Percentiles rank a stretch among this genome's conserved stretches.
Evolutionary conservation across 2,113 vertebrate genomes (phyloP).

Genomic region (Synchiropus splendidus): DNA sequence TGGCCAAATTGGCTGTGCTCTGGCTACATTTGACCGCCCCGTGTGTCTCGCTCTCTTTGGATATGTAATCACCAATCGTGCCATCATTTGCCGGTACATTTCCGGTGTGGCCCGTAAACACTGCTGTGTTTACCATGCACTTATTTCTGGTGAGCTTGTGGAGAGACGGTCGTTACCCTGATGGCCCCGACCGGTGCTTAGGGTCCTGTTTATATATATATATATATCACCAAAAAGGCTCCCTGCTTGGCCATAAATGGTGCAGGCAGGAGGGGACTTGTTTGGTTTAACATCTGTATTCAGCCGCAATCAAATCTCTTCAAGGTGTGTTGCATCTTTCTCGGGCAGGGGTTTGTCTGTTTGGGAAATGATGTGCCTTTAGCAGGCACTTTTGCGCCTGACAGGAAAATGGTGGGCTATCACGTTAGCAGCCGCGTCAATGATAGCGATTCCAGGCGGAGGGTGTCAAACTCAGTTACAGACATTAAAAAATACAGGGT

Average conservation of each 20-base stretch:
- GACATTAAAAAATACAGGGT: too few species aligned
- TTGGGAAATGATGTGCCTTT: background rate
- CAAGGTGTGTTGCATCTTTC: conserved; percentile 28
- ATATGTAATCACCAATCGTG: conserved; percentile 42
- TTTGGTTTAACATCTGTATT: conserved; percentile 35
- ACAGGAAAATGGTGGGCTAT: too few species aligned
- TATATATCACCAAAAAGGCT: background rate
- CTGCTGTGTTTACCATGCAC: conserved; percentile 17
- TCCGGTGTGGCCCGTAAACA: conserved; percentile 13
- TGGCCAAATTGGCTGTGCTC: conserved; percentile 57
- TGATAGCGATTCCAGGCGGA: too few species aligned
- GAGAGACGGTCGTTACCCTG: conserved; percentile 29
- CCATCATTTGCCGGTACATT: conserved; percentile 16
- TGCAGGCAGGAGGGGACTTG: conserved; percentile 21
- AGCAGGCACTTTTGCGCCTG: too few species aligned
- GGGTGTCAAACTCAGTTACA: too few species aligned
- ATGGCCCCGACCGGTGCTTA: conserved; percentile 15
- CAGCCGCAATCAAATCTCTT: conserved; percentile 43
- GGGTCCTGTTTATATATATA: conserved; percentile 8
- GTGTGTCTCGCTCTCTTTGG: conserved; percentile 35
- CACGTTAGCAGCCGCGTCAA: too few species aligned
- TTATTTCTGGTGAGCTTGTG: conserved; percentile 16
- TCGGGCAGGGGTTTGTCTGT: conserved; percentile 31
- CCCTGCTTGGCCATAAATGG: too few species aligned
- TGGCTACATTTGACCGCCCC: conserved; percentile 45